Evolutionary conservation across 2,113 vertebrate genomes (phyloP), one percentile per base, ranked within the genome.

Genomic region (Callionymus lyra): DNA sequence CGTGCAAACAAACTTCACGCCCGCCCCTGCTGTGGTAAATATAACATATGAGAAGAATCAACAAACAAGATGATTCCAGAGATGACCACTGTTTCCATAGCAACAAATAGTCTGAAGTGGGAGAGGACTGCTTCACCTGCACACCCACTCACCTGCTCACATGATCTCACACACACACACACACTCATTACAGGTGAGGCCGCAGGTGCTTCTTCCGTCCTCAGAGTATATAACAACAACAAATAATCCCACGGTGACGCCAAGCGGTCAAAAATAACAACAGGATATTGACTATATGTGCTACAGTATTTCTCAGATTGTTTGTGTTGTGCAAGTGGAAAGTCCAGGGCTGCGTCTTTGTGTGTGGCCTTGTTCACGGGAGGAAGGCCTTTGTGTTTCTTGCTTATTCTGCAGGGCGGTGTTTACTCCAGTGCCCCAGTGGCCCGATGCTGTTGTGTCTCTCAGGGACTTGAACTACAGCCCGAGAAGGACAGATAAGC

Each of bases 231-330:
- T 62, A 70, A 65, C 42, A 61, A 68, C 39, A 52, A 68, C 70
- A 78, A 78, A 81, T 74, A 80, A 77, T 72, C 74, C 71, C 70
- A 57, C 1, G 60, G 67, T 65, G 71, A 72, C 45, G 54, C 38
- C 49, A 33, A 48, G 40, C 47, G 16, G 27, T 47, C 68, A 68
- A 66, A 59, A 46, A 59, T 46, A 65, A 63, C 57, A 39, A 16
- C 4, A 8, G 58, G 68, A 70, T 72, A 70, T 71, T 70, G 68
- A 81, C 64, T 47, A 56, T 63, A 58, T 74, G 59, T 49, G 31
- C 39, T 34, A 48, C 12, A 16, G 51, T 5, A 17, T 66, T 63
- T 61, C 53, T 45, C 18, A 4, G 47, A 13, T 31, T 52, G 50
- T 68, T 77, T 82, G 65, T 70, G 48, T 68, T 77, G 55, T 63